phyloP scores from a whole-genome alignment of 2,888 invertebrate species.

The Caenorhabditis japonica region DNA sequence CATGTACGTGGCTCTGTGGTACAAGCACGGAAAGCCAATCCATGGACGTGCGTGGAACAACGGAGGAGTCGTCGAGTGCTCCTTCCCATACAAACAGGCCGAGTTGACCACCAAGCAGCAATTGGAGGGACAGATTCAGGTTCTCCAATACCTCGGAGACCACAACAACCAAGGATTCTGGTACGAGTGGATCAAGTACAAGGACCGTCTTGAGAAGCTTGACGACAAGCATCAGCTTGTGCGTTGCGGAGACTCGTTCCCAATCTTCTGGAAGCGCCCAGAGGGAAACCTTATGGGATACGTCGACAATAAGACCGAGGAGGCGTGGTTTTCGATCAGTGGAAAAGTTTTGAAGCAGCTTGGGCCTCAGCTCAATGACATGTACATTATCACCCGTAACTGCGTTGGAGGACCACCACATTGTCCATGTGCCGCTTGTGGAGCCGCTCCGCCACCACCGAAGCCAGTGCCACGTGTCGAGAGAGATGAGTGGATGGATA shows the following conservation, averaged over 20 bases:
- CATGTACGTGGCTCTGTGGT: conserved; percentile 67
- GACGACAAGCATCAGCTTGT: conserved; percentile 67
- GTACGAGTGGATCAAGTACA: conserved; percentile 44
- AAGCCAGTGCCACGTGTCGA: conserved; percentile 58
- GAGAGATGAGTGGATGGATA: conserved; percentile 74
- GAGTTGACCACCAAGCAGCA: conserved; percentile 67
- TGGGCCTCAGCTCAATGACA: conserved; percentile 64
- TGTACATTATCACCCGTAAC: conserved; percentile 71
- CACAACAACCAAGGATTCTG: conserved; percentile 55
- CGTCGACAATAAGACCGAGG: conserved; percentile 73
- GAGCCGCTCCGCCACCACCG: conserved; percentile 43
- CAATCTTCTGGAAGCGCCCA: conserved; percentile 69
- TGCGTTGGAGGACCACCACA: conserved; percentile 63
- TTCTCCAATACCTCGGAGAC: conserved; percentile 73
- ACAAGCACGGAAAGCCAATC: conserved; percentile 70
- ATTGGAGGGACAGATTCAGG: conserved; percentile 73
- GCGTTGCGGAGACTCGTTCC: conserved; percentile 72
- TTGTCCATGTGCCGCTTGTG: conserved; percentile 39
- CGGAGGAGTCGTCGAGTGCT: conserved; percentile 71
- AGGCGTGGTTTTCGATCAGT: conserved; percentile 68
- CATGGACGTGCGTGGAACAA: conserved; percentile 71
- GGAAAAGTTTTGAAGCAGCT: conserved; percentile 51
- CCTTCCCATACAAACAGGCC: conserved; percentile 68
- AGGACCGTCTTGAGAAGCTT: conserved; percentile 66
- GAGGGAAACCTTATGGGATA: conserved; percentile 60